Base-by-base conservation (phyloP, 2,797 vertebrate genomes). In the Champsocephalus gunnari region DNA sequence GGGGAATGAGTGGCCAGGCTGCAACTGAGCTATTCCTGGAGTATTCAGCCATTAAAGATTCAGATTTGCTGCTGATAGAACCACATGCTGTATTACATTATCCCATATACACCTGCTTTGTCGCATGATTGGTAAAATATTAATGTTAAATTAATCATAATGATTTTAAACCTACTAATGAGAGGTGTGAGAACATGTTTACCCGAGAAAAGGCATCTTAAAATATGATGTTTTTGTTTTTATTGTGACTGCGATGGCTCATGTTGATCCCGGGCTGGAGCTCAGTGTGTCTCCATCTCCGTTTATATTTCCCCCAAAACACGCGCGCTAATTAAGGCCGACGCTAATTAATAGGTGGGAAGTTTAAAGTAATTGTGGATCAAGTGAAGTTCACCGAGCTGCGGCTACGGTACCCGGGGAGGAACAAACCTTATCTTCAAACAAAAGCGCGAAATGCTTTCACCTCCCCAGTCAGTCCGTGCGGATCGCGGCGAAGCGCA, bases 361-460 rank as follows among this genome's bases (percentile, higher is more conserved):
- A 75, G 83, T 66, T 38, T 48, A 59, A 86, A 83, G 77, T 79
- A 81, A 85, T 71, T 71, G 78, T 47, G 68, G 85, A 89, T 84
- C 79, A 85, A 91, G 87, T 89, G 82, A 94, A 93, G 92, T 93
- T 94, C 88, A 93, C 74, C 19, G 74, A 78, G 87, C 87, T 77
- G 79, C 73, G 87, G 84, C 88, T 95, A 95, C 93, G 94, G 95
- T 89, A 84, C 88, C 89, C 94, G 92, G 81, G 87, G 92, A 94
- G 94, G 94, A 92, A 93, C 94, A 95, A 93, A 94, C 91, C 90
- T 95, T 94, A 94, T 95, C 94, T 95, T 94, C 94, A 95, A 95
- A 95, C 94, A 95, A 95, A 95, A 95, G 92, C 94, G 95, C 94
- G 92, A 93, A 95, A 94, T 92, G 93, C 92, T 84, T 92, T 94